Evolutionary conservation across 2,888 invertebrate genomes (phyloP), one percentile per base, ranked within the genome.

Genomic region (Himalopsyche japonica): DNA sequence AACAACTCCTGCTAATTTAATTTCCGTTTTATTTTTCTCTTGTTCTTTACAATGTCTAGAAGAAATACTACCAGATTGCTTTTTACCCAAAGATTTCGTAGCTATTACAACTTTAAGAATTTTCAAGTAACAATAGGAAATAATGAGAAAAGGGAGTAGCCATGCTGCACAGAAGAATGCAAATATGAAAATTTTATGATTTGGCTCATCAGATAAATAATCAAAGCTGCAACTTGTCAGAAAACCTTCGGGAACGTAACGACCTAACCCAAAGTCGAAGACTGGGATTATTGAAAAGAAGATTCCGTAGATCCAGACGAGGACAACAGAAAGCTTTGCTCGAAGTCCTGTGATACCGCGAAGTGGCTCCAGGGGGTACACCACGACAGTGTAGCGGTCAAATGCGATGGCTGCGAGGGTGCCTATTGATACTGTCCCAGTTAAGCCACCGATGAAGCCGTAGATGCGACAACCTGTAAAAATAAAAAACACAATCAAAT

Each of bases 221-320:
- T 97, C 97, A 89, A 96, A 97, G 88, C 97, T 96, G 90, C 97
- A 97, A 88, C 96, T 95, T 27, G 96, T 97, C 85, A 97, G 93
- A 89, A 94, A 96, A 1, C 96, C 97, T 89, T 97, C 97, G 7
- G 97, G 96, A 20, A 96, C 95, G 90, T 97, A 97, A 48, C 92
- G 92, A 30, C 95, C 95, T 87, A 96, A 93, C 10, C 96, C 96
- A 76, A 96, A 92, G 88, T 95, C 93, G 34, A 94, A 89, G 0
- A 95, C 93, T 0, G 97, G 97, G 81, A 96, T 93, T 6, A 93
- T 89, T 1, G 96, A 94, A 89, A 96, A 96, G 20, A 93, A 87
- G 12, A 93, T 90, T 3, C 96, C 95, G 89, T 97, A 97, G 20
- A 94, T 86, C 97, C 97, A 97, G 84, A 95, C 93, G 49, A 94